Percentiles rank a stretch among this genome's conserved stretches.
Evolutionary conservation across 2,797 vertebrate species (phyloP).

Genomic region (Pogoniulus pusillus): DNA sequence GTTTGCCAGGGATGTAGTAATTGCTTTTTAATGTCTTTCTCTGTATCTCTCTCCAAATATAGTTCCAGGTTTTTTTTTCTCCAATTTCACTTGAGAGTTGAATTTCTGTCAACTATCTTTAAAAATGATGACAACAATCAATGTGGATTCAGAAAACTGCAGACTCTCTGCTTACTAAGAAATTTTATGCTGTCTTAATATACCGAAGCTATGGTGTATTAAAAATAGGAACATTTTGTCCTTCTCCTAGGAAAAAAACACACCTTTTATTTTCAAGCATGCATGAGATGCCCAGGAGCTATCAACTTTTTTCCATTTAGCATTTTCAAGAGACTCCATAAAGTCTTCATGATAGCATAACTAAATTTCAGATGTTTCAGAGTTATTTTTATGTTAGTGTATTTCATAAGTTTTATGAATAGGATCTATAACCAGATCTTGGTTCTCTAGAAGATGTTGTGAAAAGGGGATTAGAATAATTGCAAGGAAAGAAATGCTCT

Average conservation of each 20-base stretch:
- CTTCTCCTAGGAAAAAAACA: background rate
- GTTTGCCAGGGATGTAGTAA: too few relatives aligned
- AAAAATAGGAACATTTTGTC: background rate
- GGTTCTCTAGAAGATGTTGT: background rate
- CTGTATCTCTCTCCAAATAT: too few relatives aligned
- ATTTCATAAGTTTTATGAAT: background rate
- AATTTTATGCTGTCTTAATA: background rate
- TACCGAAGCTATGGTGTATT: background rate
- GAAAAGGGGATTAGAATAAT: background rate
- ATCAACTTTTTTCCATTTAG: background rate
- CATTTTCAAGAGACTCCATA: background rate
- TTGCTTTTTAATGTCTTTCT: too few relatives aligned
- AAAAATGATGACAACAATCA: too few relatives aligned
- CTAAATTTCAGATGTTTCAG: background rate
- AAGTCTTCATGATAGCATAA: background rate
- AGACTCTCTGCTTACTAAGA: background rate
- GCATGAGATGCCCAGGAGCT: background rate
- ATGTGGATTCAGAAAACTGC: background rate
- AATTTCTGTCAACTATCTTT: too few relatives aligned
- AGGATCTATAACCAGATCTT: background rate
- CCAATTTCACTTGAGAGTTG: too few relatives aligned
- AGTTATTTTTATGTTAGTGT: background rate
- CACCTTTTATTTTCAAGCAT: fast-evolving
- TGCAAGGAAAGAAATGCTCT: background rate
- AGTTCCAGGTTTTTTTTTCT: too few relatives aligned